Evolutionary conservation across 2,888 invertebrate genomes (phyloP).

Genomic region (Mesorhabditis spiculigera): DNA sequence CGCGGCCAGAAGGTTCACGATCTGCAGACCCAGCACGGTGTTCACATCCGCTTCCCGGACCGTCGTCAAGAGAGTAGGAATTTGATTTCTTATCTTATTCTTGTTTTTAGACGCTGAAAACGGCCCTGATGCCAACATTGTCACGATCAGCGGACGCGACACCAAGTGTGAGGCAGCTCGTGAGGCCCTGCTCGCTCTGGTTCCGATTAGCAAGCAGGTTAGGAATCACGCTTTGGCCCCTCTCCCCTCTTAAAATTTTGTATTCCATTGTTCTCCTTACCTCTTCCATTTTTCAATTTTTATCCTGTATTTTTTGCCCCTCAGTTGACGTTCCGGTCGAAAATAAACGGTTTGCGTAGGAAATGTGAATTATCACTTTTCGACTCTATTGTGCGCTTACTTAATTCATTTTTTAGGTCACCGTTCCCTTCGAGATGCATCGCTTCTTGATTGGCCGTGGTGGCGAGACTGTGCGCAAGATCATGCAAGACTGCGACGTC

Average conservation of each 20-base stretch:
- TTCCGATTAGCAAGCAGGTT: constrained; percentile 63
- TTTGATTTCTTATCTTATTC: too few relatives aligned
- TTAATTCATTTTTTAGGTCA: constrained; percentile 62
- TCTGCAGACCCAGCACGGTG: constrained; percentile 81
- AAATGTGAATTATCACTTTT: too few relatives aligned
- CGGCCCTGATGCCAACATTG: too few relatives aligned
- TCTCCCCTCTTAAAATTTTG: too few relatives aligned
- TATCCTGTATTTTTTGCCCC: too few relatives aligned
- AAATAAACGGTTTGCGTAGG: too few relatives aligned
- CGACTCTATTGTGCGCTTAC: too few relatives aligned
- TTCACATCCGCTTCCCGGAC: constrained; percentile 94
- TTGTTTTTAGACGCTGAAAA: too few relatives aligned
- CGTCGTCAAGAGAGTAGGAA: constrained; percentile 59
- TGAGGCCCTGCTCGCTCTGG: constrained; percentile 59
- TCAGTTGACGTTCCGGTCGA: too few relatives aligned
- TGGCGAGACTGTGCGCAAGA: constrained; percentile 71
- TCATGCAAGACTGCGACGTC: constrained; percentile 49
- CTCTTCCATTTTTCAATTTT: too few relatives aligned
- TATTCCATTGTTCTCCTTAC: too few relatives aligned
- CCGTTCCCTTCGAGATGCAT: constrained; percentile 87
- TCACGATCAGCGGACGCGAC: constrained; percentile 27
- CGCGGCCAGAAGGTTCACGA: constrained; percentile 81
- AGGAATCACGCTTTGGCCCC: neutral
- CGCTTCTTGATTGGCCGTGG: constrained; percentile 88
- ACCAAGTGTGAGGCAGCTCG: constrained; percentile 43